Base-by-base conservation (phyloP, 2,888 invertebrate species). In the Acleris laterana region DNA sequence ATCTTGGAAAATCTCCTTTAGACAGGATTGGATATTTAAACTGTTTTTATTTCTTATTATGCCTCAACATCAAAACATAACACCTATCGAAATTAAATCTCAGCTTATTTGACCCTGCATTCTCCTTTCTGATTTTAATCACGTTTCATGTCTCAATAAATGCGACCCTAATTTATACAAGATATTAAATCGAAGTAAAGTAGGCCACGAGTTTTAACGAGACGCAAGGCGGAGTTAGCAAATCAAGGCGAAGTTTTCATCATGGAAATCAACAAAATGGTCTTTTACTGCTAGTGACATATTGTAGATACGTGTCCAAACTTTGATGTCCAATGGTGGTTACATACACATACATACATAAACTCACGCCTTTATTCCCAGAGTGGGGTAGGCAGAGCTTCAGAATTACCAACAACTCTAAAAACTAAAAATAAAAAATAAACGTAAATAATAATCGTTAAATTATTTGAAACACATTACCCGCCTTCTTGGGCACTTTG, bases 91-190 rank as follows among this genome's bases (percentile, higher is more conserved):
- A 49, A 59, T 42, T 38, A 19, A 55, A 42, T 28, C 49, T 20
- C 28, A n/a, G 49, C 49, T 49, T 60, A 55, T 60, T 53, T 49
- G 48, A n/a, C 22, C 7, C 22, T 32, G 22, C 9, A 51, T 60
- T 60, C 55, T 32, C 28, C 61, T 61, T 48, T 60, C 60, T 56
- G 17, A 77, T 76, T 74, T 75, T 75, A 73, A 69, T 72, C 75
- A 76, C 74, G 71, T 82, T 82, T 78, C 77, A 82, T 77, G 79
- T 77, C 75, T 79, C 81, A 83, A 83, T 85, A 84, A 84, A 84
- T 78, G 78, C 72, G 78, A 78, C 74, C 80, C 80, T 78, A 82
- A 83, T 83, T 84, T 80, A 75, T 77, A 77, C 76, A 77, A 79
- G 79, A 83, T 84, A 82, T 79, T 78, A 74, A 77, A 78, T 73